These are phyloP conservation scores for Morpho deidamia DNA, from an alignment of 2,888 invertebrate species.

Conservation along the genomic window DNA sequence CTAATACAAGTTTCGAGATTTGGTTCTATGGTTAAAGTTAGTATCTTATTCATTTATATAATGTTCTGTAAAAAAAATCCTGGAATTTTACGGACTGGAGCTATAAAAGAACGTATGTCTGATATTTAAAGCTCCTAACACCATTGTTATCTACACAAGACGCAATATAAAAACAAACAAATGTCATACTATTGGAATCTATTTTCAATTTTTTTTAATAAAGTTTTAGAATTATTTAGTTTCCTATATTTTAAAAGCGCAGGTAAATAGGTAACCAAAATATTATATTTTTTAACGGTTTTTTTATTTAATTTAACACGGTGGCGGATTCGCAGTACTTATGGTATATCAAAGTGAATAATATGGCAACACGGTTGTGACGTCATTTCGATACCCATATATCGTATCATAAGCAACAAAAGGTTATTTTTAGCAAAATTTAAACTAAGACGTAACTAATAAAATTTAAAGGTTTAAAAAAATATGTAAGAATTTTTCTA, in stretches of 20 bases:
- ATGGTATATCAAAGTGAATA: slow-evolving; percentile 3
- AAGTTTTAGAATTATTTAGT: slow-evolving; percentile 7
- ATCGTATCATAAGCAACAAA: neutral
- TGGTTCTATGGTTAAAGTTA: too few relatives aligned
- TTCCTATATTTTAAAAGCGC: slow-evolving; percentile 1
- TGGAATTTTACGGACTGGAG: too few relatives aligned
- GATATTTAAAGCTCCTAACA: too few relatives aligned
- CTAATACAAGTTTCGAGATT: too few relatives aligned
- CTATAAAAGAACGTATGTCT: too few relatives aligned
- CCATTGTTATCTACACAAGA: neutral
- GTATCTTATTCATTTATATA: too few relatives aligned
- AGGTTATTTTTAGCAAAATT: too few relatives aligned
- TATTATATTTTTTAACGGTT: slow-evolving; percentile 1
- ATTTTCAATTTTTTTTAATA: neutral
- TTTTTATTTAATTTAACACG: slow-evolving; percentile 16
- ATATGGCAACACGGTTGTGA: slow-evolving; percentile 18
- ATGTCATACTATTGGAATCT: too few relatives aligned
- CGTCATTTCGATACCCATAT: neutral
- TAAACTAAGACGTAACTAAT: too few relatives aligned
- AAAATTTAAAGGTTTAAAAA: too few relatives aligned
- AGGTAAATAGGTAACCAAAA: neutral
- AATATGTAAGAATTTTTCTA: too few relatives aligned
- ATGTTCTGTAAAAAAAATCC: too few relatives aligned
- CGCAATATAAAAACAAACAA: neutral
- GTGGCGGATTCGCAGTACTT: slow-evolving; percentile 13